Evolutionary conservation across 2,113 vertebrate genomes (phyloP), one percentile per base, ranked within the genome.

Genomic region (Conger conger): DNA sequence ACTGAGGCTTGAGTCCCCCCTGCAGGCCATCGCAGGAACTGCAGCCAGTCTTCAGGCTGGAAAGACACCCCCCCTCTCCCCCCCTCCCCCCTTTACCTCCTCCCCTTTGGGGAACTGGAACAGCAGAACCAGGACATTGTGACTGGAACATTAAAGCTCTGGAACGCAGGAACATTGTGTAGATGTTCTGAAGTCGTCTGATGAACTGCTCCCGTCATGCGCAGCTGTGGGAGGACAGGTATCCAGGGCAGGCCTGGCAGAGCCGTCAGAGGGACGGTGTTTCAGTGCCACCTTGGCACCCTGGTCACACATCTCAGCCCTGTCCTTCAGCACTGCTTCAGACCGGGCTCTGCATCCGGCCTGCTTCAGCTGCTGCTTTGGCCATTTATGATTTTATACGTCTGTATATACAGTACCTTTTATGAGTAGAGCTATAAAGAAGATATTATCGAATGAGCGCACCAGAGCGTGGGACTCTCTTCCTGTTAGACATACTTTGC

Each of bases 1-100:
- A 92, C 86, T 90, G 90, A 93, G 82, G 89, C 82, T 85, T 54
- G 76, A 9, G 38, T 42, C 3, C 3, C 3, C 42, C 16, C 82
- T 86, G 36, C 83, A 77, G 33, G 36, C 35, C 38, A 83, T 37
- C 73, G 81, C 16, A 53, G 83, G 57, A 38, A 38, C 57, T 35
- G 0, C 27, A 38, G 0, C 18, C 38, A 2, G 73, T 3, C 45
- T 85, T 73, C n/a, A 33, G 68, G 17, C 18, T 78, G 15, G 1
- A 78, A 2, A 37, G 76, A 13, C 37, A 35, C 76, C n/a, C 73
- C 73, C 33, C 1, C 1, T 17, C 33, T 2, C 82, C 16, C 76
- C 17, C 17, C 2, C 17, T 2, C 82, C 16, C 77, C 16, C 15
- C 1, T 15, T 53, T 7, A 4, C 63, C 63, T 3, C 83, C 17